Conservation (phyloP, 2,888 invertebrate genomes). For the Cephus runcator region DNA sequence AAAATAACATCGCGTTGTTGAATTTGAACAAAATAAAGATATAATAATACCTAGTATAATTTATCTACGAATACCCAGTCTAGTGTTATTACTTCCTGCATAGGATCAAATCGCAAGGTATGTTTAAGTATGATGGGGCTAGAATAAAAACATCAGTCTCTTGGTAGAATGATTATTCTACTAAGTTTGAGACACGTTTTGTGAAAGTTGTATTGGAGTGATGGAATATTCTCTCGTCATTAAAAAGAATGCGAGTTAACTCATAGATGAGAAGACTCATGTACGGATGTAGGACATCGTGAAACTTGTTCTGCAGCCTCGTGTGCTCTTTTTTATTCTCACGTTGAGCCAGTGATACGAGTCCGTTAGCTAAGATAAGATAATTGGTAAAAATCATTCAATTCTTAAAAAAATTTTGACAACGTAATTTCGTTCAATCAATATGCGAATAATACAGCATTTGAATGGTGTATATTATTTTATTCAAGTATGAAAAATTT, state of each 20-base stretch:
- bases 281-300: not conserved
- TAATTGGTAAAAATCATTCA: not conserved
- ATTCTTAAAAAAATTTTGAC: not conserved
- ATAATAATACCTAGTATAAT: not conserved
- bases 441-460: not conserved
- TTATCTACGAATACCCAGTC: not conserved
- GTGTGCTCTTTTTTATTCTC: not conserved
- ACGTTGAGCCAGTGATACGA: not conserved
- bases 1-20: not conserved
- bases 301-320: not conserved
- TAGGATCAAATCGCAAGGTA: not conserved
- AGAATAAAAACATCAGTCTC: not conserved
- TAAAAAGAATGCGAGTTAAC: not conserved
- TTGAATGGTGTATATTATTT: not conserved
- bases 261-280: not conserved
- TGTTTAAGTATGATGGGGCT: not conserved
- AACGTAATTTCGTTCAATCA: not conserved
- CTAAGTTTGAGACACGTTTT: not conserved
- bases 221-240: not conserved
- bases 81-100: not conserved
- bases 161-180: not conserved
- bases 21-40: not conserved
- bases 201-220: not conserved
- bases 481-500: not conserved
- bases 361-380: not conserved